phyloP scores from a whole-genome alignment of 2,797 vertebrate genomes.

The Alectoris magna region DNA sequence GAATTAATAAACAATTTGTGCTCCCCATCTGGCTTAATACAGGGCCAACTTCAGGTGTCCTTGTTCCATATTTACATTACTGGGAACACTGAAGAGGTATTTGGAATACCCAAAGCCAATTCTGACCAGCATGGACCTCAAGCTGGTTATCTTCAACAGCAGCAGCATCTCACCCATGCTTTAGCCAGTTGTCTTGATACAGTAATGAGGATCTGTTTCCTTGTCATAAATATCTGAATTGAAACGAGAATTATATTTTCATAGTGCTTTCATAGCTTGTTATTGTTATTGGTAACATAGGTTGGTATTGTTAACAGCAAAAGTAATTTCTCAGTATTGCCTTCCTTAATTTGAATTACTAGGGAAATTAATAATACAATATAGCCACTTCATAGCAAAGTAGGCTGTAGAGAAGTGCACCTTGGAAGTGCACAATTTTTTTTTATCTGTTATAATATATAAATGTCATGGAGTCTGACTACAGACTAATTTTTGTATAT shows the following conservation, averaged over 20 bases:
- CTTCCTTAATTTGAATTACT: background rate
- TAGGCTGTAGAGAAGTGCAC: background rate
- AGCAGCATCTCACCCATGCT: background rate
- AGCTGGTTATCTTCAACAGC: background rate
- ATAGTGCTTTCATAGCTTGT: background rate
- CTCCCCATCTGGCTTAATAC: background rate
- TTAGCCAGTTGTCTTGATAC: background rate
- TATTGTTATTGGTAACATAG: background rate
- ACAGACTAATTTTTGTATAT: background rate
- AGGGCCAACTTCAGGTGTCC: background rate
- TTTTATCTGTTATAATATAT: background rate
- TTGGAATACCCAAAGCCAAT: background rate
- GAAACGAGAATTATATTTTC: background rate
- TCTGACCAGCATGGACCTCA: background rate
- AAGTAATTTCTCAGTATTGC: background rate
- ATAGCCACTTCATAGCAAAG: background rate
- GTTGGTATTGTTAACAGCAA: background rate
- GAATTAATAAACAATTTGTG: background rate
- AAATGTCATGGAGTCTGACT: background rate
- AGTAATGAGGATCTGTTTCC: background rate
- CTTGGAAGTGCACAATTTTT: background rate
- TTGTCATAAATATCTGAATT: background rate
- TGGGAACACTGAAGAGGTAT: background rate
- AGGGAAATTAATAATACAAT: background rate
- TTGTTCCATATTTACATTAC: background rate